A percentile compares a stretch with the other conserved stretches of the same genome.
Conservation (phyloP, 2,797 vertebrate species). For the Acrossocheilus fasciatus region DNA sequence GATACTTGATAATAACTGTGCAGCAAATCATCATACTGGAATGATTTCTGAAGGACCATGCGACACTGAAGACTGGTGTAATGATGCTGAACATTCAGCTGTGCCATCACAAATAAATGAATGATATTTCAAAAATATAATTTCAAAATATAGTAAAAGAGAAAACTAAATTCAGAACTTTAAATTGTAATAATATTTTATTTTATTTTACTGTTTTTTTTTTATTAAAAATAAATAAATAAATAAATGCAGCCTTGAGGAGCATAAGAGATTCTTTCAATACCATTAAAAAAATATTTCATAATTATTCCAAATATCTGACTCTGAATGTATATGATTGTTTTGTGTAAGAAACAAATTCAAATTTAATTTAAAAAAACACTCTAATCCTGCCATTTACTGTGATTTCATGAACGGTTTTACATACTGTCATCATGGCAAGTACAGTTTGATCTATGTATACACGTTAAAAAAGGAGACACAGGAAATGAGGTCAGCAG, state of each 20-base stretch:
- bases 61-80: neutral
- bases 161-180: too few species aligned
- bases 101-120: neutral
- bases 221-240: too few species aligned
- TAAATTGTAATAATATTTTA: neutral
- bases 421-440: neutral
- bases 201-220: too few species aligned
- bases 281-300: too few species aligned
- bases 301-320: neutral
- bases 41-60: neutral
- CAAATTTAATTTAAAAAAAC: neutral
- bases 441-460: neutral
- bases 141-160: neutral
- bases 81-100: neutral
- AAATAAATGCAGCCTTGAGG: too few species aligned
- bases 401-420: neutral
- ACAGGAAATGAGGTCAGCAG: slow-evolving; percentile 48
- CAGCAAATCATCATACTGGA: neutral
- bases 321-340: neutral
- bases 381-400: neutral
- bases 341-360: neutral
- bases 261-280: neutral
- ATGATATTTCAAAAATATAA: neutral
- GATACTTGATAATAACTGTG: neutral
- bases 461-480: neutral